Conservation (phyloP, 2,888 invertebrate genomes). For the Melanostoma scalare region DNA sequence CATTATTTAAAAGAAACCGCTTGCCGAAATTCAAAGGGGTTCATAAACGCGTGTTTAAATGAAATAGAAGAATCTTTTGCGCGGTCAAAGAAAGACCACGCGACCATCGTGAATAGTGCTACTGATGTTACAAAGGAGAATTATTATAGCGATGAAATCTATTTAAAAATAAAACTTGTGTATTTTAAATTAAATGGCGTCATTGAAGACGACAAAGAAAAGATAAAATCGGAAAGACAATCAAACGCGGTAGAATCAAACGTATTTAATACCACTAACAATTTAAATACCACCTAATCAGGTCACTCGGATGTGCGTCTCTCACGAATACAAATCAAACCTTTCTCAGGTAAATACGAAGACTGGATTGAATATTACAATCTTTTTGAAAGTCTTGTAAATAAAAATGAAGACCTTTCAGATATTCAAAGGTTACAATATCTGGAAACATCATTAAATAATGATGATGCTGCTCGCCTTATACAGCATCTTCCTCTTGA, state of each 20-base stretch:
- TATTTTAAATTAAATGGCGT: neutral
- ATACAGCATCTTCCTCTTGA: conserved; percentile 28
- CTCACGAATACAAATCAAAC: conserved; percentile 18
- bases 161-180: neutral
- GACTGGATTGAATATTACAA: conserved; percentile 8
- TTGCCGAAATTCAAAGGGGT: conserved; percentile 2
- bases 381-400: conserved; percentile 8
- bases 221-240: no score
- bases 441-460: conserved; percentile 10
- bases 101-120: conserved; percentile 6
- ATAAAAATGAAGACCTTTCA: conserved; percentile 3
- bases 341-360: conserved; percentile 11
- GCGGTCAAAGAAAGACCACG: conserved; percentile 1
- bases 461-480: conserved; percentile 21
- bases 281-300: conserved; percentile 14
- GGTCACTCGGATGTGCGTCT: conserved; percentile 16
- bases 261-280: neutral
- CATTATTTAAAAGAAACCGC: neutral
- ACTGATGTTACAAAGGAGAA: neutral
- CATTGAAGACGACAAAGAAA: neutral
- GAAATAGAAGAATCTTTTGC: conserved; percentile 1
- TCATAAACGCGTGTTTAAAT: conserved; percentile 2
- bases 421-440: conserved; percentile 18
- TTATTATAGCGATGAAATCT: no score
- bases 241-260: neutral